These are phyloP conservation scores for pig (Sus scrofa) DNA, from an alignment of 2,113 vertebrate genomes.

Conservation along the genomic window DNA sequence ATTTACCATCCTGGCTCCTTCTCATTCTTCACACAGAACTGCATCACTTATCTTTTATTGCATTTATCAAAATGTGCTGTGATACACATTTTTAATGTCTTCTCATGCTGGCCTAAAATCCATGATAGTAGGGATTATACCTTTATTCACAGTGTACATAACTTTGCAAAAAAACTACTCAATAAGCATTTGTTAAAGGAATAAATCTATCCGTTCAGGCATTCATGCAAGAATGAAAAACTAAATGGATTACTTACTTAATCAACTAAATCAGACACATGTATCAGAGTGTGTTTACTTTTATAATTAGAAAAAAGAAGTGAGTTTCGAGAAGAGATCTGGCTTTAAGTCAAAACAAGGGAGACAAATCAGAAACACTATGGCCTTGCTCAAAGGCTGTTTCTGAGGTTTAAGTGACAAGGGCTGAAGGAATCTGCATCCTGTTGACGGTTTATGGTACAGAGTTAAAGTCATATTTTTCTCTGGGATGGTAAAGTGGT, in stretches of 20 bases:
- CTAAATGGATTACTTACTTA: not conserved
- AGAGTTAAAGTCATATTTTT: not conserved
- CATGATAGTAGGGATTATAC: not conserved
- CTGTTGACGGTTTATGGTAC: not conserved
- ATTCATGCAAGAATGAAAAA: not conserved
- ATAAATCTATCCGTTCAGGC: not conserved
- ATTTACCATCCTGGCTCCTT: not conserved
- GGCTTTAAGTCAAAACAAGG: not conserved
- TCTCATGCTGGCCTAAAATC: not conserved
- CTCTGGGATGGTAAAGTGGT: not conserved
- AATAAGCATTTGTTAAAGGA: slow-evolving; percentile 30
- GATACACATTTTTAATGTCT: not conserved
- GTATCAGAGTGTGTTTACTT: not conserved
- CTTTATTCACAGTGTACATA: slow-evolving; percentile 32
- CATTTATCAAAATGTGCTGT: not conserved
- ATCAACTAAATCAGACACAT: not conserved
- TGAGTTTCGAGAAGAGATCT: not conserved
- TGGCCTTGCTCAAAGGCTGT: not conserved
- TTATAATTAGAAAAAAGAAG: not conserved
- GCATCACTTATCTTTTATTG: not conserved
- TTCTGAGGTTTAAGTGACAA: not conserved
- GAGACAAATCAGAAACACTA: not conserved
- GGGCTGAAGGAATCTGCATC: not conserved
- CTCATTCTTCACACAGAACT: not conserved
- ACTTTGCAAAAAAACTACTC: not conserved